Evolutionary conservation across 2,797 vertebrate species (phyloP).

Genomic region (Rhadinocentrus ornatus): DNA sequence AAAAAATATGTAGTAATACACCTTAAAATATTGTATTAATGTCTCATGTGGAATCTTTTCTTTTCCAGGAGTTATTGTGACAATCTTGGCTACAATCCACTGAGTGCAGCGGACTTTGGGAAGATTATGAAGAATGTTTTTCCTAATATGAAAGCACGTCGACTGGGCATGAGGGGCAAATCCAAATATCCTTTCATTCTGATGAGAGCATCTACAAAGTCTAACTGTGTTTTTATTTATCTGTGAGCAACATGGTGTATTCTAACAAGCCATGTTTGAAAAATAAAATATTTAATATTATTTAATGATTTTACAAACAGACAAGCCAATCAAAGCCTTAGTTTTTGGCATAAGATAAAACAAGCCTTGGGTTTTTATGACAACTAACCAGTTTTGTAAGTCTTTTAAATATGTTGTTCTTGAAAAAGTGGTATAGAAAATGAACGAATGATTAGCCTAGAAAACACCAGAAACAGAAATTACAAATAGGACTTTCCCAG

Average conservation of each 20-base stretch:
- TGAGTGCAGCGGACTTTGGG: constrained; percentile 99
- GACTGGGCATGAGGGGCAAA: constrained; percentile 99
- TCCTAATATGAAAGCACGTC: constrained; percentile 99
- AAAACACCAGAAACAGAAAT: background rate
- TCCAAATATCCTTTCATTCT: constrained; percentile 96
- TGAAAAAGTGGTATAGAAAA: background rate
- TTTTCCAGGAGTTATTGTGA: constrained; percentile 98
- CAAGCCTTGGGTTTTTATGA: too few species aligned
- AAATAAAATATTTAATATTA: background rate
- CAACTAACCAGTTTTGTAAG: background rate
- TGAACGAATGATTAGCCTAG: background rate
- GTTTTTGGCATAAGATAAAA: background rate
- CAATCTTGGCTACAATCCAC: constrained; percentile 99
- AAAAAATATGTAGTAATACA: background rate
- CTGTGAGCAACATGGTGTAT: background rate
- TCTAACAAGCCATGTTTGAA: background rate
- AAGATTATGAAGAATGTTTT: constrained; percentile 99
- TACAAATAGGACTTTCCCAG: background rate
- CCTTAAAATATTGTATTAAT: background rate
- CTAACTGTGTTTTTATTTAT: background rate
- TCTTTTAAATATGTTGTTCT: background rate
- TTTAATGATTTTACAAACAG: background rate
- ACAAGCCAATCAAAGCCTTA: background rate
- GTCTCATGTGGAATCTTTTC: background rate
- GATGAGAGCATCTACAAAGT: constrained; percentile 25